Conservation (phyloP, 2,888 invertebrate species). For the Saturnia pavonia region DNA sequence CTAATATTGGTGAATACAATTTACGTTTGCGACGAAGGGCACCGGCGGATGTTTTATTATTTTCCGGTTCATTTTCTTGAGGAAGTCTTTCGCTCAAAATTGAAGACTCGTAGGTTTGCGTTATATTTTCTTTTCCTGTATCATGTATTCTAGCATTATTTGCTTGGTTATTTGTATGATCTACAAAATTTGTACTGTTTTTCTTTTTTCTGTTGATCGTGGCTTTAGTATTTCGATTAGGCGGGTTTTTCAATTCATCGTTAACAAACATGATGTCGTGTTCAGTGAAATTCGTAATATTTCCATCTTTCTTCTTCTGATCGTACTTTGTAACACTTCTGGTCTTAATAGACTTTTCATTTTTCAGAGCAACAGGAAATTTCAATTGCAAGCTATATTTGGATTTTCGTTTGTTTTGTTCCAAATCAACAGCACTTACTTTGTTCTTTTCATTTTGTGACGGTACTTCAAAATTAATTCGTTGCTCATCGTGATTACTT, state of each 20-base stretch:
- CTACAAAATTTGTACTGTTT: background rate
- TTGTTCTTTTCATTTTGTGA: background rate
- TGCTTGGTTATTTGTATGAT: background rate
- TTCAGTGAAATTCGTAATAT: background rate
- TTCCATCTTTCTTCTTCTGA: conserved; percentile 2
- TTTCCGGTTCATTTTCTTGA: background rate
- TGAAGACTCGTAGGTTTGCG: background rate
- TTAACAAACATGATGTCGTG: background rate
- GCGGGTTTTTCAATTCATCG: background rate
- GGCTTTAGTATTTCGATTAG: background rate
- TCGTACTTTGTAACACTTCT: background rate
- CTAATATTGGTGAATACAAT: conserved; percentile 66
- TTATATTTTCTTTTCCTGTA: background rate
- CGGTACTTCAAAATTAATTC: background rate
- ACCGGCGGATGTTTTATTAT: conserved; percentile 26
- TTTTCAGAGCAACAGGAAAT: background rate
- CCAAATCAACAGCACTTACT: background rate
- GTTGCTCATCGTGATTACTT: background rate
- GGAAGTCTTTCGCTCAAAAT: background rate
- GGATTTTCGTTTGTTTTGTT: background rate
- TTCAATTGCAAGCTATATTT: conserved; percentile 1
- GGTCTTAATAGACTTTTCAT: background rate
- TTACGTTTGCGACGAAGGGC: conserved; percentile 56
- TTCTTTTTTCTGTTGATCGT: background rate
- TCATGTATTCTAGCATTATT: background rate